Percentiles rank a stretch among this genome's conserved stretches.
phyloP scores from a whole-genome alignment of 2,113 vertebrate genomes.

The Varanus salvator region DNA sequence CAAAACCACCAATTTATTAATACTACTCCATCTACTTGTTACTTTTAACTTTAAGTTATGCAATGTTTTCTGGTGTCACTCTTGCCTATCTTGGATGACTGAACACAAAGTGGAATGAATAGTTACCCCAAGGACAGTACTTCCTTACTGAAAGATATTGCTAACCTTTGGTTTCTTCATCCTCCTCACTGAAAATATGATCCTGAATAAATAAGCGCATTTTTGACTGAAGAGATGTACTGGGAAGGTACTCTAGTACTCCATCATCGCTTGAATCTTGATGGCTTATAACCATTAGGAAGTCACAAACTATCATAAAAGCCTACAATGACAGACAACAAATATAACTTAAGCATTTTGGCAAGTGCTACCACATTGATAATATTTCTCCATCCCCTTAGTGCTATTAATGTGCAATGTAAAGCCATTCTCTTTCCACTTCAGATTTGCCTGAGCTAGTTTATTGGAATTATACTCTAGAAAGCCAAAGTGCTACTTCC shows the following conservation, averaged over 20 bases:
- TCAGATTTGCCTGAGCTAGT: background rate
- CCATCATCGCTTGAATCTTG: constrained; percentile 78
- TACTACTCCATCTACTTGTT: background rate
- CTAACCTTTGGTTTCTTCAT: constrained; percentile 79
- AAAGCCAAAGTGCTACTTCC: constrained; percentile 18
- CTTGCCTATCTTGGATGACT: background rate
- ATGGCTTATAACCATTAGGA: constrained; percentile 85
- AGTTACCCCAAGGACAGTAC: background rate
- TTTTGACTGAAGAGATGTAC: constrained; percentile 83
- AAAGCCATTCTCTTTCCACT: background rate
- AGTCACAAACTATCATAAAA: constrained; percentile 87
- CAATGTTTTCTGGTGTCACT: background rate
- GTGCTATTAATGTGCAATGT: constrained; percentile 1
- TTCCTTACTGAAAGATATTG: background rate
- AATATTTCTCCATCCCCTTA: background rate
- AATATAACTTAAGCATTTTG: constrained; percentile 9
- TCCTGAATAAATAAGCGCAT: constrained; percentile 81
- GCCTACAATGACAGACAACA: constrained; percentile 75
- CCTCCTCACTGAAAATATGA: constrained; percentile 78
- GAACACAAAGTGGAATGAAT: constrained; percentile 1
- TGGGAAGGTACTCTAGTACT: constrained; percentile 79
- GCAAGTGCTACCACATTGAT: background rate
- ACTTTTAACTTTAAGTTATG: background rate
- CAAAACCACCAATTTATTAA: background rate
- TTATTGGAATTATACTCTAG: background rate